A percentile compares a stretch with the other conserved stretches of the same genome.
phyloP scores from a whole-genome alignment of 1,140 invertebrate genomes.

The Cydia strobilella region DNA sequence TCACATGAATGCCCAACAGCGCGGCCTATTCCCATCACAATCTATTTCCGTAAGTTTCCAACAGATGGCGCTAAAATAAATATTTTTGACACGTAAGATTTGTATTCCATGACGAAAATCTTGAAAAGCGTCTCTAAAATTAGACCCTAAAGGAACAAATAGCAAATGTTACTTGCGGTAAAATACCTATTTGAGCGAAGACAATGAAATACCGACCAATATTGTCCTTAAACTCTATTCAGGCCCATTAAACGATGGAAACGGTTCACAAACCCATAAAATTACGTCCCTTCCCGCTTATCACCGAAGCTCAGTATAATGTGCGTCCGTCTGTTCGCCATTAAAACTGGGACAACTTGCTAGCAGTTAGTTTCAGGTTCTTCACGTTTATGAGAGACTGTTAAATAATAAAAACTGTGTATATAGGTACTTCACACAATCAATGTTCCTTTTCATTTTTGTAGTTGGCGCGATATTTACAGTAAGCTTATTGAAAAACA shows the following conservation, averaged over 20 bases:
- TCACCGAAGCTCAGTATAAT: conserved; percentile 21
- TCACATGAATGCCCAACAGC: background rate
- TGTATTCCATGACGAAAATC: background rate
- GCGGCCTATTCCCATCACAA: background rate
- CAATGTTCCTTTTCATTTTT: too few relatives aligned
- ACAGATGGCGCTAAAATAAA: background rate
- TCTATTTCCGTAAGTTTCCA: background rate
- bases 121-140: background rate
- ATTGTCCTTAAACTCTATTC: background rate
- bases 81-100: background rate
- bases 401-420: background rate
- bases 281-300: background rate
- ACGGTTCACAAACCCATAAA: conserved; percentile 1
- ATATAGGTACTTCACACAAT: too few relatives aligned
- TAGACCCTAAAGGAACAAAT: background rate
- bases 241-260: background rate
- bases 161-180: background rate
- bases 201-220: background rate
- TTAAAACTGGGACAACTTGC: conserved; percentile 15
- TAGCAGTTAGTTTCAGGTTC: conserved; percentile 14
- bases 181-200: background rate
- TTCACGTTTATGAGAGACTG: background rate
- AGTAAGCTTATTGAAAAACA: too few relatives aligned
- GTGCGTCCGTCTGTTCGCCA: conserved; percentile 9
- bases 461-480: too few relatives aligned